Percentiles rank a stretch among this genome's conserved stretches.
These are phyloP conservation scores for Nymphalis io DNA, from an alignment of 1,140 invertebrate genomes.

Conservation along the genomic window DNA sequence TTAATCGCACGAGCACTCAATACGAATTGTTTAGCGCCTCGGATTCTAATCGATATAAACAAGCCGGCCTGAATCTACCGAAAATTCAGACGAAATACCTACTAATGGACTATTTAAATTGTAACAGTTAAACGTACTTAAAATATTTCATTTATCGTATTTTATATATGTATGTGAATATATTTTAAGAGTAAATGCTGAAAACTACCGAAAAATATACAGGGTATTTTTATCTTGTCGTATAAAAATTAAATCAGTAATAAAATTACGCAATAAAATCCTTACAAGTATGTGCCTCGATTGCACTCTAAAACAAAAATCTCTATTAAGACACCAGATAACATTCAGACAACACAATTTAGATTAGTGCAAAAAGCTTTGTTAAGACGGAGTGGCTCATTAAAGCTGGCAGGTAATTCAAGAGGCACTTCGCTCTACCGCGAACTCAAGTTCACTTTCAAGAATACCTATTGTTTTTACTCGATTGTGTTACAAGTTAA, in stretches of 20 bases:
- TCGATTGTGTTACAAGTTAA: constrained; percentile 3
- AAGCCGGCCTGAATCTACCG: not conserved
- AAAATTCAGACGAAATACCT: constrained; percentile 2
- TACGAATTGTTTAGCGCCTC: constrained; percentile 38
- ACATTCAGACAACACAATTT: constrained; percentile 16
- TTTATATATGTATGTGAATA: no score
- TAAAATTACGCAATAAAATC: constrained; percentile 14
- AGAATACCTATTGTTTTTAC: constrained; percentile 1
- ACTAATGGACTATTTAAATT: not conserved
- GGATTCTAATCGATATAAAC: constrained; percentile 37
- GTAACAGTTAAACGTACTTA: not conserved
- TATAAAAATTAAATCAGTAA: constrained; percentile 1
- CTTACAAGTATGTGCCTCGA: not conserved
- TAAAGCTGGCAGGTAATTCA: constrained; percentile 14
- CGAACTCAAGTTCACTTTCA: constrained; percentile 12
- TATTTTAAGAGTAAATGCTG: no score
- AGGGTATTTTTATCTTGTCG: no score
- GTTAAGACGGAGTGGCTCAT: constrained; percentile 18
- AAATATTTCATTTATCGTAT: not conserved
- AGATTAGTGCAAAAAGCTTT: constrained; percentile 14
- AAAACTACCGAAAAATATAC: not conserved
- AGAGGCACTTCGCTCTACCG: constrained; percentile 15
- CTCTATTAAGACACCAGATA: constrained; percentile 13
- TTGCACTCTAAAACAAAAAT: constrained; percentile 7
- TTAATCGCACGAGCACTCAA: constrained; percentile 36